Evolutionary conservation across 1,140 invertebrate genomes (phyloP), one percentile per base, ranked within the genome.

Genomic region (Arctopsyche grandis): DNA sequence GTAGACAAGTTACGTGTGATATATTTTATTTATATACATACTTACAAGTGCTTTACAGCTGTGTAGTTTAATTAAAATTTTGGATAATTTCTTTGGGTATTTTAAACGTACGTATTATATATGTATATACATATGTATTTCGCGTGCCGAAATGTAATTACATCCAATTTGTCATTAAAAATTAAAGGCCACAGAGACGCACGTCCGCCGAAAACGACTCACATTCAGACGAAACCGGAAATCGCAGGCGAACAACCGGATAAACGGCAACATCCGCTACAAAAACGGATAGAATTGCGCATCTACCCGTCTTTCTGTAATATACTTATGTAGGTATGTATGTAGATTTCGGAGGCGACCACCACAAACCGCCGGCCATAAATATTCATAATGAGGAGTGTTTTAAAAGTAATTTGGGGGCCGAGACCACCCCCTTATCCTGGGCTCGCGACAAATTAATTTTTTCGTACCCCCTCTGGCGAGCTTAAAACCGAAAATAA

Each of bases 371-470:
- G n/a, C n/a, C 22, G 19, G 56, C 43, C 29, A 48, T 71, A 71
- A 71, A 71, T 71, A 71, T 71, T 71, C 69, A 71, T 71, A 71
- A 71, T 71, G 69, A 46, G 63, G 69, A 19, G 69, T 38, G 69
- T 71, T 71, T 71, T 71, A 46, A 71, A 71, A 71, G 69, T 22
- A 71, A 71, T 71, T 71, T 71, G 4, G 10, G 48, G 63, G 63
- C 24, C 63, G 48, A 52, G 60, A 19, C 12, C 60, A 21, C n/a
- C 29, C 60, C 16, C n/a, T 48, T 71, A n/a, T 10, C 69, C 10
- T 44, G 10, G 12, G 10, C 22, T 5, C 12, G 66, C 24, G 66
- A 69, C 66, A 29, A 69, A 69, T 69, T 69, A 69, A 69, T 69
- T 69, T 69, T 69, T 69, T 69, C 24, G 21, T 16, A 14, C 16